phyloP scores from a whole-genome alignment of 2,888 invertebrate genomes.

The Ormyrus thymus region DNA sequence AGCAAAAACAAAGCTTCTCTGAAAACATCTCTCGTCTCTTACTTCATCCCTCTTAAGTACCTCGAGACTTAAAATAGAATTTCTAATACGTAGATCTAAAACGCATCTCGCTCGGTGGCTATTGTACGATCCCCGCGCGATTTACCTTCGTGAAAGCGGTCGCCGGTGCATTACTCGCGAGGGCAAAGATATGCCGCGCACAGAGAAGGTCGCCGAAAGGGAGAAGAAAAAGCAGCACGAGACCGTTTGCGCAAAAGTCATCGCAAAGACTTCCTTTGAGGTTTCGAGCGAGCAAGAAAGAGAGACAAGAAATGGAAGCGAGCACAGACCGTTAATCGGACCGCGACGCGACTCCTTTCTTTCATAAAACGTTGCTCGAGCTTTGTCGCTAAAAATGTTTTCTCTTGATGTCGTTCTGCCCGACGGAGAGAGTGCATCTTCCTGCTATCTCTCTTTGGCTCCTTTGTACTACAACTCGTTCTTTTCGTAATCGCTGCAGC shows the following conservation, averaged over 20 bases:
- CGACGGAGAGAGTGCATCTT: conserved; percentile 22
- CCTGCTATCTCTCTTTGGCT: not conserved
- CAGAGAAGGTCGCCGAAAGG: not conserved
- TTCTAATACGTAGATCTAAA: conserved; percentile 29
- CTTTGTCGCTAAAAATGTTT: conserved; percentile 58
- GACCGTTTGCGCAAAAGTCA: conserved; percentile 31
- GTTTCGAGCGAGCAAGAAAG: conserved; percentile 8
- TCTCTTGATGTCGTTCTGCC: conserved; percentile 29
- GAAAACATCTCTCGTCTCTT: too few relatives aligned
- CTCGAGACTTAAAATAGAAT: conserved; percentile 26
- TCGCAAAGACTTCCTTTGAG: conserved; percentile 44
- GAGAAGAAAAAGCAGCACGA: conserved; percentile 1
- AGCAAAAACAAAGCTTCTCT: too few relatives aligned
- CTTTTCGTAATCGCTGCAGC: too few relatives aligned
- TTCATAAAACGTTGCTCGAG: not conserved
- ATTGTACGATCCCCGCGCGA: conserved; percentile 27
- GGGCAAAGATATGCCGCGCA: conserved; percentile 21
- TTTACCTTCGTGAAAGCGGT: conserved; percentile 36
- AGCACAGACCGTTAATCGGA: conserved; percentile 36
- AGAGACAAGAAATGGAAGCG: not conserved
- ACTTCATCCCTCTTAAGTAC: not conserved
- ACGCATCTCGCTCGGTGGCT: conserved; percentile 6
- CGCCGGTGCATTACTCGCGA: conserved; percentile 5
- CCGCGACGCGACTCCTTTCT: conserved; percentile 15
- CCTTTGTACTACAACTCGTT: not conserved